Evolutionary conservation across 2,113 vertebrate genomes (phyloP).

Genomic region (Phocoena phocoena): DNA sequence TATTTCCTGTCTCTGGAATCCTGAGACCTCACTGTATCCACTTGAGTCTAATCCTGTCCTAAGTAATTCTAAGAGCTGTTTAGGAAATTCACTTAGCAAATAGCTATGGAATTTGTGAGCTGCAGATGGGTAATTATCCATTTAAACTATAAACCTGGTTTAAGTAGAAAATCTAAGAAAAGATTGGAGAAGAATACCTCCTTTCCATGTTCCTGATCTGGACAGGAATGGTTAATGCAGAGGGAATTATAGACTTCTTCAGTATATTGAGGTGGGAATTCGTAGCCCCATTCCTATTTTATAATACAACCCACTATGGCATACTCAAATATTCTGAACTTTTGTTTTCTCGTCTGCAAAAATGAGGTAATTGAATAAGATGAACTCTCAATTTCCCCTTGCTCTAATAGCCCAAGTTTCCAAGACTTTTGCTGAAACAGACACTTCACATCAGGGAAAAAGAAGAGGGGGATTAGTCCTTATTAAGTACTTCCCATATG

Average conservation of each 20-base stretch:
- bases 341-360: neutral
- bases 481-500: neutral
- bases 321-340: neutral
- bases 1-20: neutral
- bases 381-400: constrained; percentile 11
- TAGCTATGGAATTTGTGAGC: neutral
- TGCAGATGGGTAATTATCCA: neutral
- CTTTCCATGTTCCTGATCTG: neutral
- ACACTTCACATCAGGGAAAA: neutral
- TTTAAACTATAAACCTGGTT: neutral
- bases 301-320: neutral
- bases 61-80: constrained; percentile 1
- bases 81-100: neutral
- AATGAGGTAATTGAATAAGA: neutral
- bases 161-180: constrained; percentile 45
- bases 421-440: neutral
- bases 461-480: neutral
- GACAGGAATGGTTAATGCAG: neutral
- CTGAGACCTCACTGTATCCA: neutral
- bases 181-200: neutral
- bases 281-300: neutral
- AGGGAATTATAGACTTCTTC: neutral
- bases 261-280: neutral
- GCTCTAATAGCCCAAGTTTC: neutral
- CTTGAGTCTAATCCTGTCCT: neutral